Evolutionary conservation across 2,113 vertebrate genomes (phyloP), one percentile per base, ranked within the genome.

Genomic region (Cyprinus carpio): DNA sequence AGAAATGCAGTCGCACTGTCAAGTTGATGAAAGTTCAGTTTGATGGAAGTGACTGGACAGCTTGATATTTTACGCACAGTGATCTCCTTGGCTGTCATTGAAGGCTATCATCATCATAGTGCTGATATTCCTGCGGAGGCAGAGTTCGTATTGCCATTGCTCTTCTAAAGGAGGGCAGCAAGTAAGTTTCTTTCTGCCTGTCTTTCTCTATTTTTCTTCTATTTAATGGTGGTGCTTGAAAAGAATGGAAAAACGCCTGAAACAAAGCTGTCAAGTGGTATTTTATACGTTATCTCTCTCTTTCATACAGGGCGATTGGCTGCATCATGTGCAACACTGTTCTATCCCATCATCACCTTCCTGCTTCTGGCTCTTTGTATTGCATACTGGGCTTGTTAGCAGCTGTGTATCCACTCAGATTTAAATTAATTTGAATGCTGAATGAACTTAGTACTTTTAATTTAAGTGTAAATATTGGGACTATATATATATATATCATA

Each of bases 381-480:
- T 84, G 95, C 96, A 60, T 99, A 99, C 91, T 97, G 97, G 95
- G 96, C 94, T 0, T 0, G 94, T 98, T 86, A 97, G n/a, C 93
- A 74, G 97, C 98, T 16, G 91, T 98, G 98, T 99, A 99, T 99
- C 98, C 97, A 97, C n/a, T n/a, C n/a, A n/a, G 37, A 40, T 23
- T 37, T 6, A 90, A 10, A 9, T 2, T 43, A 7, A 56, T 6
- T 58, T 75, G 4, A 75, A n/a, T 54, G 20, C 6, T 10, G 46
- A n/a, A 31, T 18, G 75, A n/a, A 25, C 43, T 60, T 1, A 29
- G 8, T 25, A 62, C 58, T 20, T 56, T 15, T 15, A 16, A 4
- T 37, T 37, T 37, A 37, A 37, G 37, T 37, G 37, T 6, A 37
- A 37, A 37, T 37, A 7, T 37, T 6, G 6, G 6, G 7, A 37